Base-by-base conservation (phyloP, 2,113 vertebrate species). In the Eurystomus gularis region DNA sequence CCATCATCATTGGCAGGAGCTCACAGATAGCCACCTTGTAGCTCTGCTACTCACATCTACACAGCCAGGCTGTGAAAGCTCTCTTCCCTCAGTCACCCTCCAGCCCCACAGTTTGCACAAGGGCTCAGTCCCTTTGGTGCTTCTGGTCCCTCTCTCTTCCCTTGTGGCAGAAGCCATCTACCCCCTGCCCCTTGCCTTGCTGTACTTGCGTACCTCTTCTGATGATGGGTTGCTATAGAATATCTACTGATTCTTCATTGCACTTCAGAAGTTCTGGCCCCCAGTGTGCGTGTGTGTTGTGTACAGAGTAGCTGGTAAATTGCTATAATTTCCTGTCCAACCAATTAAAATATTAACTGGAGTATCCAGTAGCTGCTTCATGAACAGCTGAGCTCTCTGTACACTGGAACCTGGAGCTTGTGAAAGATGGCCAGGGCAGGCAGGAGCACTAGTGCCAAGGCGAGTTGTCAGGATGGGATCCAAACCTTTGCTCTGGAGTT, bases 211-310 rank as follows among this genome's bases (percentile, higher is more conserved):
- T 29, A 24, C 9, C 24, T 62, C 72, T 66, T 52, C 33, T 72
- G 68, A 42, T 26, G 33, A 6, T 10, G n/a, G 29, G 6, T 31
- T 69, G 5, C 23, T 48, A 3, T 3, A 9, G 18, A 39, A 26
- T 20, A 23, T 61, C 76, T 44, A 21, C 12, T 29, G 25, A 35
- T 40, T 29, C 49, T 65, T 77, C 28, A 13, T 9, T 49, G 28
- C 3, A 13, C 21, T 23, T 71, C 21, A 16, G 35, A 44, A 31
- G 21, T 46, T 69, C 54, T 83, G n/a, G 7, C 3, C 28, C n/a
- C 19, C 4, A 0, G 21, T 57, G n/a, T 35, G n/a, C 24, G 0
- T 5, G 8, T 42, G 11, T 90, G 37, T 73, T 64, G 8, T 46
- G 39, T n/a, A 37, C 25, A 24, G 71, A 78, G 55, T 9, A 81